A percentile compares a stretch with the other conserved stretches of the same genome.
Conservation (phyloP, 2,113 vertebrate species). For the Acrocephalus arundinaceus region DNA sequence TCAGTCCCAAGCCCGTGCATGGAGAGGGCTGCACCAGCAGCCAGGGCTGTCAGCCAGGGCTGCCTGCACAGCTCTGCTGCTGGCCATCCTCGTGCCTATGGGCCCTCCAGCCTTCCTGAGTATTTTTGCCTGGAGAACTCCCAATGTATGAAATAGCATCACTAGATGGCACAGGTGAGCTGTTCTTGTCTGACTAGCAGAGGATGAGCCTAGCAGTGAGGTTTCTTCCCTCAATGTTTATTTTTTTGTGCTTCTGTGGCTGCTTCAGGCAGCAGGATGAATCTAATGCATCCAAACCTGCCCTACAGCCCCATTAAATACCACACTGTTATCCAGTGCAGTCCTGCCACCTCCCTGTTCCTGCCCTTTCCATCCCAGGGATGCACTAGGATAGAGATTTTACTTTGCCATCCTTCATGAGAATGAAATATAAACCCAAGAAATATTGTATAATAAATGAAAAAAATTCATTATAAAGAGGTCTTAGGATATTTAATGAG, state of each 20-base stretch:
- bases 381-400: neutral
- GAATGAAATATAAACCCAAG: neutral
- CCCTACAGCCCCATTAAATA: neutral
- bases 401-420: fast-evolving
- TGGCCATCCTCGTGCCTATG: fast-evolving
- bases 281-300: neutral
- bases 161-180: constrained; percentile 47
- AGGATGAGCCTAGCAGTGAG: neutral
- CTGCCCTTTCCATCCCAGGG: neutral
- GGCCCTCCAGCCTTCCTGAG: neutral
- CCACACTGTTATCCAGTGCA: fast-evolving
- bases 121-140: neutral
- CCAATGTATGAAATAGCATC: neutral
- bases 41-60: neutral
- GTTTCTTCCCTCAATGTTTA: fast-evolving
- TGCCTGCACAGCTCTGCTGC: neutral
- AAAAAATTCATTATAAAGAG: neutral
- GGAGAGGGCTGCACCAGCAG: neutral
- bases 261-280: neutral
- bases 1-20: neutral
- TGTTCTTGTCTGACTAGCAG: neutral
- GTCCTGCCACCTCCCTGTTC: neutral
- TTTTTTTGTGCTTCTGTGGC: neutral
- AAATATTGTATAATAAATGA: neutral
- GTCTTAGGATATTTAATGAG: neutral